Base-by-base conservation (phyloP, 2,113 vertebrate species). In the Malurus alboscapulatus region DNA sequence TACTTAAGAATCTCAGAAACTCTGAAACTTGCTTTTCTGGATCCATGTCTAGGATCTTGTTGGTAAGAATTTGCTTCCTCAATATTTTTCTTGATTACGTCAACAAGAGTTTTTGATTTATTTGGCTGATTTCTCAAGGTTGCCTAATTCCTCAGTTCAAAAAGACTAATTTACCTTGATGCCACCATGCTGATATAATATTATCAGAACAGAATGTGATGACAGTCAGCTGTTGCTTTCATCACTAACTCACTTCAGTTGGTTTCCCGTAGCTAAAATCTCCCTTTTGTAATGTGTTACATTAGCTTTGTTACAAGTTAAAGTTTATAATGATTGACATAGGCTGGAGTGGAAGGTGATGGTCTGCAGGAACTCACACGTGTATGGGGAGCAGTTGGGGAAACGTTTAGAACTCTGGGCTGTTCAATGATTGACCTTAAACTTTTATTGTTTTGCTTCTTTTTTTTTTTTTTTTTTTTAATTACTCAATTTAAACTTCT, bases 201-300 rank as follows among this genome's bases (percentile, higher is more conserved):
- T 84, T 85, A 94, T 67, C 84, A 92, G 93, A 96, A 93, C 62
- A 88, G 72, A 96, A 66, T 54, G 20, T 61, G 66, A 83, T 93
- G 88, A 66, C 75, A 95, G 66, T 91, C 95, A 96, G 84, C 77
- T 97, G 84, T 90, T 97, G 81, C 24, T 51, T 96, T 97, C 84
- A 91, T 97, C 97, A 85, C 76, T 87, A 92, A 82, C 84, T 96
- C 42, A 27, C 65, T 95, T 96, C 94, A 93, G 61, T 90, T 96
- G 82, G 48, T 91, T 96, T 97, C 84, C 65, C 30, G 78, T 93
- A 88, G 84, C 65, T 96, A 78, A 92, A 90, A 38, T 29, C 93
- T 93, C 89, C 59, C 51, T 89, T 92, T 94, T 81, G 40, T 90
- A 53, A 55, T 24, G 34, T 79, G 38, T 88, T 96, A 83, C 19